Base-by-base conservation (phyloP, 1,140 invertebrate genomes). In the Panagrolaimus sp. region DNA sequence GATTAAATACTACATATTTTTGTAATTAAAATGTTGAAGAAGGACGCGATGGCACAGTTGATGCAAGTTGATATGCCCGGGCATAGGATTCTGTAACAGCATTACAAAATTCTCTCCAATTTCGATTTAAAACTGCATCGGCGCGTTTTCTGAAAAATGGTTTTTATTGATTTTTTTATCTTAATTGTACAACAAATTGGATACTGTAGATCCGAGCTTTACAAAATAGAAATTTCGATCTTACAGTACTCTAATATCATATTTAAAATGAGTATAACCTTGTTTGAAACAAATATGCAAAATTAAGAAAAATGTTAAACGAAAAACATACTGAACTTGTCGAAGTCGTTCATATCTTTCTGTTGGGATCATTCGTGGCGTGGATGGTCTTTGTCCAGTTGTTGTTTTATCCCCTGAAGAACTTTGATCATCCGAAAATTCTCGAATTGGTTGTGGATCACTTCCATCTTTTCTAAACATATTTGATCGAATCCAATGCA, bases 51-150 rank as follows among this genome's bases (percentile, higher is more conserved):
- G 52, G 28, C 15, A 58, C 52, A 21, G 52, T 28, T 28, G 52
- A 58, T 6, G 15, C 52, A 26, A 58, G 21, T 58, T 58, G 52
- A 58, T 26, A 28, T n/a, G 52, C 21, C 14, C 28, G 21, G 1
- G 52, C 21, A 58, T 58, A 58, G 0, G 52, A 58, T 21, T 58
- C 52, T 26, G 52, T 58, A 8, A 58, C 10, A 2, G 52, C 52
- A 26, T 58, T 24, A 28, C 52, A 58, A 8, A 58, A 24, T 14
- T 58, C 52, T 58, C 52, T 21, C 52, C 52, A 58, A 58, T 58
- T 58, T 58, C 52, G 52, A 2, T 58, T 21, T 12, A 58, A n/a
- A n/a, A 58, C 52, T 26, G 28, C 21, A 21, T 58, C 52, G 17
- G 52, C 21, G 28, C 52, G 52, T 21, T 28, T 21, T 6, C 52